Evolutionary conservation across 2,888 invertebrate genomes (phyloP).

Genomic region (Boloria selene): DNA sequence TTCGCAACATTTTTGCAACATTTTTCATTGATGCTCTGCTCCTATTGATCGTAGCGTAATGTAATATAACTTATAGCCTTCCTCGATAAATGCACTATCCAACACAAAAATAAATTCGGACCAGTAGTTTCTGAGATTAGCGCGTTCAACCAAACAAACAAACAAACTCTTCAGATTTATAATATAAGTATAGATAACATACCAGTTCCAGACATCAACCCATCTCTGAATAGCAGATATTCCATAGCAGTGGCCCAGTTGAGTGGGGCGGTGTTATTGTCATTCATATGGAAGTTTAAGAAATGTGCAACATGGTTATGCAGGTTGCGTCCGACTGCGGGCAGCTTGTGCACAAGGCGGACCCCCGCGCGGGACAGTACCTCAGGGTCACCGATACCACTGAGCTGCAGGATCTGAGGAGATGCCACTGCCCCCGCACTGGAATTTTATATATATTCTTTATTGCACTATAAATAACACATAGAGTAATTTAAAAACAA

Average conservation of each 20-base stretch:
- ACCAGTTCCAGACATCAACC: conserved; percentile 94
- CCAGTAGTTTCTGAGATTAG: no score
- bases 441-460: conserved; percentile 21
- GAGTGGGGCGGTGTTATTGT: conserved; percentile 91
- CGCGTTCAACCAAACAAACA: no score
- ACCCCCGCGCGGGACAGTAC: conserved; percentile 86
- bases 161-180: no score
- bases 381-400: conserved; percentile 91
- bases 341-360: conserved; percentile 86
- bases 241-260: conserved; percentile 97
- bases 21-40: no score
- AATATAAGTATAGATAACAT: conserved; percentile 31
- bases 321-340: conserved; percentile 92
- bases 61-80: no score
- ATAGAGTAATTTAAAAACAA: no score
- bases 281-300: conserved; percentile 90
- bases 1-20: no score
- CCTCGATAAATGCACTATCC: no score
- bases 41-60: no score
- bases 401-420: conserved; percentile 94
- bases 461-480: no score
- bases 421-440: conserved; percentile 94
- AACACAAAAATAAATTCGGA: no score
- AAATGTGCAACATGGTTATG: conserved; percentile 93
- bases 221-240: conserved; percentile 92